Evolutionary conservation across 2,797 vertebrate species (phyloP), one percentile per base, ranked within the genome.

Genomic region (Chanos chanos): DNA sequence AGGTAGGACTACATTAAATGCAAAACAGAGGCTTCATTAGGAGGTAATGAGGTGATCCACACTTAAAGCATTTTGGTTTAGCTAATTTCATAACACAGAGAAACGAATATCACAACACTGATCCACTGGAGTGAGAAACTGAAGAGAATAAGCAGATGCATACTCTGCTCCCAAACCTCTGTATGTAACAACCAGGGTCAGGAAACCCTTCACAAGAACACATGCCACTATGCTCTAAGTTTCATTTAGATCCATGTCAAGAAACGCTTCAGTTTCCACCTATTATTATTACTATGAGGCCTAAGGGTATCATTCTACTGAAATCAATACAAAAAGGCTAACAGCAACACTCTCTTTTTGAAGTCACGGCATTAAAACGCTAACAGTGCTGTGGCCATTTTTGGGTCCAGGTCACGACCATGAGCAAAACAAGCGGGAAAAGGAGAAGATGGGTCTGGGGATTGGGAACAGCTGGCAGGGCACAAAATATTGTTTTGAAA

Each of bases 301-400:
- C 61, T 65, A 76, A 78, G 78, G 78, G 82, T 62, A 19, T 7
- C 37, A 13, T 22, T 40, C 49, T 34, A 55, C 41, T 30, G 67
- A 70, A 64, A 83, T 81, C 73, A 66, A 83, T 75, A 74, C 40
- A 66, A 74, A 71, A n/a, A 73, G 45, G 43, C 64, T 61, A 71
- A 75, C 70, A 50, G 56, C 70, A 49, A 27, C 57, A 61, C 70
- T 50, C 24, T 70, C 33, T 60, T 57, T 73, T 58, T 77, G 60
- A 74, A 76, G 72, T 70, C 44, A 72, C 67, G 65, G 70, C 54
- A 27, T 36, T 33, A 12, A 44, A 71, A 74, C 52, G 56, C 27
- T 43, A 60, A 28, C 40, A n/a, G 36, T 24, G 12, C 8, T 15
- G 25, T 3, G 12, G 2, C 37, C 16, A 37, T 36, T 37, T 25